Percentiles rank a stretch among this genome's conserved stretches.
phyloP scores from a whole-genome alignment of 2,113 vertebrate species.

The Caranx melampygus region DNA sequence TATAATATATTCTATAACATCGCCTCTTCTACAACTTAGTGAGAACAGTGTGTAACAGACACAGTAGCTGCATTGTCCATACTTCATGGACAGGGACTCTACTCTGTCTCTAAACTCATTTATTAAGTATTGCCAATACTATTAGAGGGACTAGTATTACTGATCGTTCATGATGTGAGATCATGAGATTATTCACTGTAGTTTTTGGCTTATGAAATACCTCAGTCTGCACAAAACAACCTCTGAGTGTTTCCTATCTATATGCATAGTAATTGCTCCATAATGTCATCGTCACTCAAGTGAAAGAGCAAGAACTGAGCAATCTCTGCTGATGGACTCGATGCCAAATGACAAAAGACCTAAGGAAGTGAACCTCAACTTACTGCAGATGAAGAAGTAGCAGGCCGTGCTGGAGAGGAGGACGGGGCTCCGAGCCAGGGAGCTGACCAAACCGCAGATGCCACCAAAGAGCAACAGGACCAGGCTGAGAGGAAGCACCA shows the following conservation, averaged over 20 bases:
- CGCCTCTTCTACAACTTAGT: not conserved
- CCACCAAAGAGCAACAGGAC: constrained; percentile 82
- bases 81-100: not conserved
- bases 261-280: not conserved
- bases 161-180: not conserved
- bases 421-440: constrained; percentile 74
- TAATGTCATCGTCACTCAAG: not conserved
- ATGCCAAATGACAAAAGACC: too few relatives aligned
- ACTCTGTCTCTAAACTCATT: not conserved
- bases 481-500: constrained; percentile 84
- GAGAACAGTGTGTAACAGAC: too few relatives aligned
- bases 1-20: not conserved
- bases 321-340: not conserved
- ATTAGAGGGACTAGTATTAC: not conserved
- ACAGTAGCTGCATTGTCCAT: not conserved
- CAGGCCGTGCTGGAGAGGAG: constrained; percentile 79
- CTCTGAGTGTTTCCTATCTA: not conserved
- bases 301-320: not conserved
- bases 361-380: constrained; percentile 53
- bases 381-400: constrained; percentile 85
- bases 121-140: too few relatives aligned
- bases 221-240: not conserved
- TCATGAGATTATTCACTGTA: not conserved
- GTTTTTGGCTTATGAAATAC: not conserved
- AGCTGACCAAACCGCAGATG: constrained; percentile 84